Evolutionary conservation across 2,888 invertebrate genomes (phyloP).

Genomic region (Pegoplata infirma): DNA sequence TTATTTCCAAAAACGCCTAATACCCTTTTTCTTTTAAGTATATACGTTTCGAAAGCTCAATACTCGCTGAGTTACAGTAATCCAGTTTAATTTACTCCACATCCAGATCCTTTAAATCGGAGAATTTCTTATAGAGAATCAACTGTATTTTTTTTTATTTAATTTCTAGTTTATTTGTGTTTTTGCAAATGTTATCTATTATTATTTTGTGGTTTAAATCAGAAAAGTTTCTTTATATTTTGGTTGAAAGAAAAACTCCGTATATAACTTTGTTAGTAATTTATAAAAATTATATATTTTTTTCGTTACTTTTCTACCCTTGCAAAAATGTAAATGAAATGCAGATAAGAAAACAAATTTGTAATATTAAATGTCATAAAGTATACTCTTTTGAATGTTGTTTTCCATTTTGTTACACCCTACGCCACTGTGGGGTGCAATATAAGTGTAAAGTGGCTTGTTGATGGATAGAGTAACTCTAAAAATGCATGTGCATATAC

Average conservation of each 20-base stretch:
- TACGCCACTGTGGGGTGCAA: too few species aligned
- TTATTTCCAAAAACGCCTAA: too few species aligned
- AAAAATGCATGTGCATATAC: too few species aligned
- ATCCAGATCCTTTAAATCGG: too few species aligned
- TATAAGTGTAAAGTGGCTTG: too few species aligned
- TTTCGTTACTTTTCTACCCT: conserved; percentile 6
- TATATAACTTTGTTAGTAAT: conserved; percentile 24
- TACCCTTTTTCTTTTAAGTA: too few species aligned
- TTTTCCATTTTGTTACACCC: too few species aligned
- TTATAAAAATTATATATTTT: conserved; percentile 15
- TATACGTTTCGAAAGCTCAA: too few species aligned
- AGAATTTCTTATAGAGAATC: neutral
- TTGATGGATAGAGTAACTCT: too few species aligned
- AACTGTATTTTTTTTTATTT: conserved; percentile 22
- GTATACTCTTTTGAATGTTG: conserved; percentile 15
- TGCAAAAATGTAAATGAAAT: conserved; percentile 53
- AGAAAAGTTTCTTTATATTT: conserved; percentile 17
- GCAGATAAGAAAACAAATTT: conserved; percentile 57
- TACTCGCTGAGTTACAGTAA: too few species aligned
- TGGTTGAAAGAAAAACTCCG: neutral
- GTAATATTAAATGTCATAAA: conserved; percentile 54
- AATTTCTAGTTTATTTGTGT: neutral
- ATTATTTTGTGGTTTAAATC: conserved; percentile 13
- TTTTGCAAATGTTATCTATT: neutral
- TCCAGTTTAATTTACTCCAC: too few species aligned